A percentile compares a stretch with the other conserved stretches of the same genome.
Evolutionary conservation across 1,140 invertebrate species (phyloP).

Genomic region (Aphelenchoides besseyi): DNA sequence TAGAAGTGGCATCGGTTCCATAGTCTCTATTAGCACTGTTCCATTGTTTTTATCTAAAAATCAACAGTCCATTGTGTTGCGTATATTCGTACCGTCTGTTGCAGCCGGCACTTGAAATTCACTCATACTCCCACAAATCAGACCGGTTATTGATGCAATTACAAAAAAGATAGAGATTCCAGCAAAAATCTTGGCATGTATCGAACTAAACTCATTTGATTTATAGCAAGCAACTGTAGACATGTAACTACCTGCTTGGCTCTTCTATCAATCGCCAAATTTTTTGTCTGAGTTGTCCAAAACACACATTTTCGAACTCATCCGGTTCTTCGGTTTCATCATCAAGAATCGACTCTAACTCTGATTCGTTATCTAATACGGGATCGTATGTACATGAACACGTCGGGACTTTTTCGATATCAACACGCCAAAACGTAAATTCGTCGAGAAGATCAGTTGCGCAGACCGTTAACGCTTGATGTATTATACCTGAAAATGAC

Average conservation of each 20-base stretch:
- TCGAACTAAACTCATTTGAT: slow-evolving; percentile 33
- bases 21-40: slow-evolving; percentile 19
- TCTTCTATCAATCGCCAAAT: slow-evolving; percentile 53
- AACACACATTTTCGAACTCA: slow-evolving; percentile 44
- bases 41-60: neutral
- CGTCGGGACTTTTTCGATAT: too few species aligned
- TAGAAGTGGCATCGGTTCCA: slow-evolving; percentile 48
- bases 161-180: slow-evolving; percentile 50
- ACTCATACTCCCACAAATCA: slow-evolving; percentile 48
- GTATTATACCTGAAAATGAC: too few species aligned
- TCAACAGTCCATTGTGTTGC: neutral
- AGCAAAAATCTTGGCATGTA: slow-evolving; percentile 49
- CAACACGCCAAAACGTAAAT: neutral
- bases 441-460: too few species aligned
- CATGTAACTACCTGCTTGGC: slow-evolving; percentile 39
- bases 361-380: slow-evolving; percentile 19
- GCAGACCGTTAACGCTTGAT: too few species aligned
- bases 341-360: slow-evolving; percentile 23
- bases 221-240: too few species aligned
- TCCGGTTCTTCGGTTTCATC: slow-evolving; percentile 23
- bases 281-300: slow-evolving; percentile 36
- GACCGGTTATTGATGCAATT: slow-evolving; percentile 47
- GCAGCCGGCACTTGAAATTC: slow-evolving; percentile 42
- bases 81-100: neutral
- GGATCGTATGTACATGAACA: slow-evolving; percentile 23